Conservation (phyloP, 1,140 invertebrate species). For the Bemisia tabaci region DNA sequence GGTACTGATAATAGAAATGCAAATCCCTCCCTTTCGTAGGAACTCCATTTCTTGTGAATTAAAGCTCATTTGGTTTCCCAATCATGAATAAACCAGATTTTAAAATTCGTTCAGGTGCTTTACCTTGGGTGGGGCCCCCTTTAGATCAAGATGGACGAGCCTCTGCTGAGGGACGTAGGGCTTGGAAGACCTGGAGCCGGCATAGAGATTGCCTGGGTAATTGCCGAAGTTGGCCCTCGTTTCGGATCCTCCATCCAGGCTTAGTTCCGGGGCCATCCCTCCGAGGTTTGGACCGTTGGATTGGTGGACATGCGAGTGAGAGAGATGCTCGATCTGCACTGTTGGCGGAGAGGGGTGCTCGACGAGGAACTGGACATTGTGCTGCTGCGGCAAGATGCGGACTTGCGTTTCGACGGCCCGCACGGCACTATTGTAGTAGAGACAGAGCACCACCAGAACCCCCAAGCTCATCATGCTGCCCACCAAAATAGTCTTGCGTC, state of each 20-base stretch:
- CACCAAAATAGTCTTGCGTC: constrained; percentile 26
- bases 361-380: constrained; percentile 19
- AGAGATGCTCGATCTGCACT: not conserved
- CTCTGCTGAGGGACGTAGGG: constrained; percentile 22
- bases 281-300: not conserved
- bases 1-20: too few relatives aligned
- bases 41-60: too few relatives aligned
- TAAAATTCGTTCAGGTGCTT: constrained; percentile 55
- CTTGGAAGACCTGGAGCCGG: not conserved
- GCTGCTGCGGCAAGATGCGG: constrained; percentile 1
- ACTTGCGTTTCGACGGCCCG: constrained; percentile 12
- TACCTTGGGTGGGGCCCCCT: constrained; percentile 71
- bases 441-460: constrained; percentile 23
- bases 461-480: constrained; percentile 15
- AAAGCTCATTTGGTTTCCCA: too few relatives aligned
- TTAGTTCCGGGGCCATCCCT: not conserved
- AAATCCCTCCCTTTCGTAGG: too few relatives aligned
- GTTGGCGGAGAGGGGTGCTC: constrained; percentile 5
- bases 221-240: not conserved
- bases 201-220: not conserved
- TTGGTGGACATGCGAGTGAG: not conserved
- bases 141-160: constrained; percentile 75
- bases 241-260: not conserved
- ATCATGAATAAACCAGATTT: too few relatives aligned
- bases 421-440: constrained; percentile 24